These are phyloP conservation scores for Drosophila mercatorum DNA, from an alignment of 2,888 invertebrate genomes.

Conservation along the genomic window DNA sequence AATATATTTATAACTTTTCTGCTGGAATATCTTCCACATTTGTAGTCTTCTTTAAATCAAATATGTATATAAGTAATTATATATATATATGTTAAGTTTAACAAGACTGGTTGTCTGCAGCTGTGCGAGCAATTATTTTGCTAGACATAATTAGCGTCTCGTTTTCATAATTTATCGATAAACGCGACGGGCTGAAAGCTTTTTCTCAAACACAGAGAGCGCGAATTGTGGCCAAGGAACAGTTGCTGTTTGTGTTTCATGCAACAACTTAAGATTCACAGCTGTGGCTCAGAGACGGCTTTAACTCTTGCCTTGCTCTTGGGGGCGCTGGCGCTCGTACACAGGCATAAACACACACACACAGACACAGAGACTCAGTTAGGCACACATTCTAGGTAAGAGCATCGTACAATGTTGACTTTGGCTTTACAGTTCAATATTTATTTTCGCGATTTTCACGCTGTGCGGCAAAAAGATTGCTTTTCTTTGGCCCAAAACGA, in stretches of 20 bases:
- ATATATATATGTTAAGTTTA: background rate
- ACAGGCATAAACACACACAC: background rate
- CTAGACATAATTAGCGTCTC: constrained; percentile 45
- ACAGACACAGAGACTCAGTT: constrained; percentile 6
- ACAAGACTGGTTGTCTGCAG: constrained; percentile 2
- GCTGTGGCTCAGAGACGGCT: constrained; percentile 52
- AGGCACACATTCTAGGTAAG: constrained; percentile 42
- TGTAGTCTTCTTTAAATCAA: background rate
- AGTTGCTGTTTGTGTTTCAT: constrained; percentile 36
- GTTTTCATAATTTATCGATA: constrained; percentile 58
- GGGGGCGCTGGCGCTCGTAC: constrained; percentile 3
- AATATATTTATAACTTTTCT: too few relatives aligned
- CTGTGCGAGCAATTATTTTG: constrained; percentile 33
- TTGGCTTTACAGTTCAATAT: constrained; percentile 83
- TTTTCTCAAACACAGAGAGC: constrained; percentile 42
- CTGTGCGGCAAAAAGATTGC: constrained; percentile 65
- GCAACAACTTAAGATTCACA: constrained; percentile 44
- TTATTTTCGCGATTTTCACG: constrained; percentile 82
- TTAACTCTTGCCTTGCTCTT: constrained; percentile 39
- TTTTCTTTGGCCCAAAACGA: constrained; percentile 43
- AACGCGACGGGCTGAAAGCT: constrained; percentile 35
- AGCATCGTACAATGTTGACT: constrained; percentile 69
- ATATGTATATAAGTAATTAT: background rate
- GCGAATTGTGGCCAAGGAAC: constrained; percentile 29
- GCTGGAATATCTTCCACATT: background rate